Conservation (phyloP, 2,888 invertebrate species). For the Drosophila anomelani region DNA sequence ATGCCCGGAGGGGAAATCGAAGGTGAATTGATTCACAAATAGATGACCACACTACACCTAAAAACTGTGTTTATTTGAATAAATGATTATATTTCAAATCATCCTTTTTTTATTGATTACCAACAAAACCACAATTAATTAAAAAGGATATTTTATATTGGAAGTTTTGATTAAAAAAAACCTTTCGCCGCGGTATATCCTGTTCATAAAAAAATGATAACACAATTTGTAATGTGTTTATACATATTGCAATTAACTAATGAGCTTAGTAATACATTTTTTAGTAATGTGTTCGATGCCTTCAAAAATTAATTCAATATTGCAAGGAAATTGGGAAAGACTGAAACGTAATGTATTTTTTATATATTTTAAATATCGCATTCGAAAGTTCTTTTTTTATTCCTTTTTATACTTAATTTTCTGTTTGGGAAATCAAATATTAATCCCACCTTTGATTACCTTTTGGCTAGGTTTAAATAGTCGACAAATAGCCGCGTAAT, state of each 20-base stretch:
- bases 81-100: constrained; percentile 8
- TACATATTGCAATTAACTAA: background rate
- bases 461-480: background rate
- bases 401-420: background rate
- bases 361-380: background rate
- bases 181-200: background rate
- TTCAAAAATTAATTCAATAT: background rate
- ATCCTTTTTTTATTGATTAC: background rate
- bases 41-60: constrained; percentile 19
- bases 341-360: background rate
- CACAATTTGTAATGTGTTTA: background rate
- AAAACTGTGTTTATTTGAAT: constrained; percentile 28
- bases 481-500: constrained; percentile 25
- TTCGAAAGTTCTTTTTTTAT: too few relatives aligned
- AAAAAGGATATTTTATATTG: constrained; percentile 1
- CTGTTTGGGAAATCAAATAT: background rate
- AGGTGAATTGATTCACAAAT: constrained; percentile 3
- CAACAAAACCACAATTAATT: constrained; percentile 28
- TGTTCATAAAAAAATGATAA: background rate
- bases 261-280: background rate
- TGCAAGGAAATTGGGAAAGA: background rate
- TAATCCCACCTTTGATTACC: background rate
- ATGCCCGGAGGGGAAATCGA: background rate
- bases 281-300: background rate
- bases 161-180: background rate